Base-by-base conservation (phyloP, 2,888 invertebrate species). In the Sussaba pulchella region DNA sequence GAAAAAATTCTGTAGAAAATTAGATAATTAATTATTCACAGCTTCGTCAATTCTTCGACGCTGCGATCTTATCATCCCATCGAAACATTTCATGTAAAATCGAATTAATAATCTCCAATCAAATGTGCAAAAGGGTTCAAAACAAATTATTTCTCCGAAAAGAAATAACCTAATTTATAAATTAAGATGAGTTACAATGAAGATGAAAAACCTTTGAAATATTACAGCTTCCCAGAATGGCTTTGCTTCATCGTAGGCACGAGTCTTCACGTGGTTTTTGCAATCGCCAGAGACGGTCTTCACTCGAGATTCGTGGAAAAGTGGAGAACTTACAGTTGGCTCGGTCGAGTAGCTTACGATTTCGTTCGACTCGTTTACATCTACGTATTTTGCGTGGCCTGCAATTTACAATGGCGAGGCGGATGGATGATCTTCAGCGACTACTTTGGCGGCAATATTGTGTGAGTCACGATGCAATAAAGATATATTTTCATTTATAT, bases 391-490 rank as follows among this genome's bases (percentile, higher is more conserved):
- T 92, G 93, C 57, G 84, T 93, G 1, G 91, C 92, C 6, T 93
- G 93, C 80, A 93, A 93, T 76, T 90, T 93, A 85, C 93, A 94
- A 54, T 95, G 94, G 94, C 90, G 94, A 50, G 93, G 93, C 41
- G 88, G 91, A n/a, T 94, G 94, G 94, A 87, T 88, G 24, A 84
- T 94, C 61, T 89, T 92, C 75, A 92, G 91, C 78, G 76, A 84
- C 12, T 86, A 77, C 75, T 85, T 87, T 43, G 83, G 78, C 70
- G 83, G 71, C 71, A 83, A 85, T 81, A 76, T 80, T 36, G 80
- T 83, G 86, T 86, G 77, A 83, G 83, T 21, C 9, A 0, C 1
- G 0, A 14, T 45, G 24, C 26, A 12, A 54, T 47, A n/a, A 9
- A 10, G 1, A 12, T 19, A 19, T 2, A n/a, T 26, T 24, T 26